Evolutionary conservation across 2,797 vertebrate species (phyloP), one percentile per base, ranked within the genome.

Genomic region (Pantherophis vulpinus): DNA sequence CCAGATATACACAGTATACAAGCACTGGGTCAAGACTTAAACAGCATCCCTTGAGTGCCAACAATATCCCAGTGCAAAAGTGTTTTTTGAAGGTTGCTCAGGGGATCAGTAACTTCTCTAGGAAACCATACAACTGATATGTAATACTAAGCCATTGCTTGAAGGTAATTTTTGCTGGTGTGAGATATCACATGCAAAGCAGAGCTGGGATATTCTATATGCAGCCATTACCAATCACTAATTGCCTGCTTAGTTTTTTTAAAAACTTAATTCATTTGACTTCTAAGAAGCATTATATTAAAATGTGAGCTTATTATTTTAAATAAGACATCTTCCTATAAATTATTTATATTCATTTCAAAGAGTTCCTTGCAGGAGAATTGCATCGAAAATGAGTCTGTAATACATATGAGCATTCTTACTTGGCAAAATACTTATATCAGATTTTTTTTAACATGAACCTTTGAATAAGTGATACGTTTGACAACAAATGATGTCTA

Each of bases 381-480:
- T 37, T 74, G 3, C 56, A 60, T 29, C 2, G 3, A 13, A 88
- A 37, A 60, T 42, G 37, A 42, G 0, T 13, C 20, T 37, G 6
- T 23, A 61, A 61, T 88, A 91, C 56, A 61, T 66, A 91, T 94
- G 58, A 74, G 7, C 70, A 74, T 37, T 74, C 16, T 37, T 74
- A 18, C 16, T 92, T 92, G 23, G 37, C 27, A 2, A 20, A 5
- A 54, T 93, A 91, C 0, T 83, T 95, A 83, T 74, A 86, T 90
- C 16, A 16, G 90, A 18, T 37, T 94, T 87, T 79, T 61, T 79
- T 79, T 90, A 92, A 90, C 92, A 42, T 29, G 58, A 90, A 5
- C 59, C 59, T 87, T 93, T 93, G 70, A 93, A 88, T 91, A 93
- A 92, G 94, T 88, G 61, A 87, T 42, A 18, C 2, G 79, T 94